Evolutionary conservation across 2,888 invertebrate species (phyloP).

Genomic region (Teinopalpus imperialis): DNA sequence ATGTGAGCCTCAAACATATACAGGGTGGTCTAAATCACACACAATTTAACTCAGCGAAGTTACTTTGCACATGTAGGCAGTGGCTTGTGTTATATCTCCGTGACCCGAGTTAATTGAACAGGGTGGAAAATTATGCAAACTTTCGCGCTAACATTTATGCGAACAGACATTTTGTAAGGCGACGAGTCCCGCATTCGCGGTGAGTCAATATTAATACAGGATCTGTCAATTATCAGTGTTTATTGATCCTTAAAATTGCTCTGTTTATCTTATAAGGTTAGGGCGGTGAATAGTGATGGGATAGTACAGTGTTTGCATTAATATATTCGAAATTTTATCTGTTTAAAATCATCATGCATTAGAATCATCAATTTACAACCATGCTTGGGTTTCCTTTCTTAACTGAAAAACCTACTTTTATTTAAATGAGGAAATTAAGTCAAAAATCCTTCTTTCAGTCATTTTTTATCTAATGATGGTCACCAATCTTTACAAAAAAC

Average conservation of each 20-base stretch:
- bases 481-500: no score
- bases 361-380: no score
- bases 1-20: constrained; percentile 17
- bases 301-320: neutral
- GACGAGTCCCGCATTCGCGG: constrained; percentile 39
- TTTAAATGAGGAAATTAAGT: no score
- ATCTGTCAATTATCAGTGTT: constrained; percentile 72
- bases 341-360: no score
- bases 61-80: constrained; percentile 31
- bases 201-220: constrained; percentile 76
- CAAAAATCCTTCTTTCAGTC: no score
- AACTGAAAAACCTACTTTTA: no score
- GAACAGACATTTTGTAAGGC: constrained; percentile 46
- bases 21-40: constrained; percentile 44
- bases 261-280: constrained; percentile 37
- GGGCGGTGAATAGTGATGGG: neutral
- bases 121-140: constrained; percentile 58
- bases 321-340: neutral
- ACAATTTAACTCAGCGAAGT: constrained; percentile 49
- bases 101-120: constrained; percentile 49
- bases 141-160: constrained; percentile 51
- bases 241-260: constrained; percentile 68
- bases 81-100: constrained; percentile 30
- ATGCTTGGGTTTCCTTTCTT: no score
- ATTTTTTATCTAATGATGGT: no score